phyloP scores from a whole-genome alignment of 2,113 vertebrate genomes.

The Cephalopholis sonnerati region DNA sequence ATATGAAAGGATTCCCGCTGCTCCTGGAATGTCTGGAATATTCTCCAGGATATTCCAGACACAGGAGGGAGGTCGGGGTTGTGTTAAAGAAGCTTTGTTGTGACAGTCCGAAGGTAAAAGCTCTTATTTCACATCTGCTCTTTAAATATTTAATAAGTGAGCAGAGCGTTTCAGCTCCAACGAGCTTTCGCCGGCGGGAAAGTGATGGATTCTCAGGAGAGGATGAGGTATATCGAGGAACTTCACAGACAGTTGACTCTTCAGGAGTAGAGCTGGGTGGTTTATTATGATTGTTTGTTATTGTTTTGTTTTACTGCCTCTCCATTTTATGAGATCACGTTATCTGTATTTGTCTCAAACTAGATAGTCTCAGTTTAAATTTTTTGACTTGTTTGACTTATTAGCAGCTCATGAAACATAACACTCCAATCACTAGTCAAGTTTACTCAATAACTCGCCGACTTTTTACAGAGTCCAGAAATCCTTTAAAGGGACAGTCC shows the following conservation, averaged over 20 bases:
- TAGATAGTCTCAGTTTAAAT: neutral
- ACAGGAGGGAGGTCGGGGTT: neutral
- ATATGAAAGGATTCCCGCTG: neutral
- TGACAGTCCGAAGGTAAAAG: constrained; percentile 33
- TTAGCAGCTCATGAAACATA: neutral
- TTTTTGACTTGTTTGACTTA: neutral
- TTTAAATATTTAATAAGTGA: constrained; percentile 49
- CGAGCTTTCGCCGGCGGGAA: neutral
- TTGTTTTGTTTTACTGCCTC: neutral
- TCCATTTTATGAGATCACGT: no score
- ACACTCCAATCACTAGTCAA: neutral
- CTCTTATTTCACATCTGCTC: constrained; percentile 38
- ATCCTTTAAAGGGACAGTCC: no score
- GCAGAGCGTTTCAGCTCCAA: constrained; percentile 9
- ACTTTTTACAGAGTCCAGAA: no score
- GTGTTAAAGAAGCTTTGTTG: constrained; percentile 14
- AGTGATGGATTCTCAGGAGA: constrained; percentile 17
- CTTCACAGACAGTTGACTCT: neutral
- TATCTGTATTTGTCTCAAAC: no score
- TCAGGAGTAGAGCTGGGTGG: neutral
- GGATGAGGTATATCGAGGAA: neutral
- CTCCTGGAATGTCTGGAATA: constrained; percentile 27
- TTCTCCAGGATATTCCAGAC: constrained; percentile 1
- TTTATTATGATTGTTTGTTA: neutral
- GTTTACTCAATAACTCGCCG: no score